These are phyloP conservation scores for Drosophila lutescens DNA, from an alignment of 2,888 invertebrate genomes.

Conservation along the genomic window DNA sequence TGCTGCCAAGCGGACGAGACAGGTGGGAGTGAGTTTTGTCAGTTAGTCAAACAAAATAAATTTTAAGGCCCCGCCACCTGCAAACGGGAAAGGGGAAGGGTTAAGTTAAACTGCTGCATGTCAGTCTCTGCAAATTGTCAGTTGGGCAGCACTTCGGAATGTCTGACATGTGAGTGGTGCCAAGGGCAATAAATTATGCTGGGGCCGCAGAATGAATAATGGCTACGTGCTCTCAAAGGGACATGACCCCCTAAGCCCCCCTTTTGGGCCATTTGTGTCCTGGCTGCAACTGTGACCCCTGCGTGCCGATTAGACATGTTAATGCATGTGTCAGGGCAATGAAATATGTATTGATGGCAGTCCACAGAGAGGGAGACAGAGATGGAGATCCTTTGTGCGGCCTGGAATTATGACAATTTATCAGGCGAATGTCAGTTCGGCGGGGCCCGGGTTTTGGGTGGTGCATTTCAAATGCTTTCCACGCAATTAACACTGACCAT, in stretches of 20 bases:
- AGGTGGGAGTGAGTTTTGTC: conserved; percentile 41
- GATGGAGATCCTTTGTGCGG: conserved; percentile 22
- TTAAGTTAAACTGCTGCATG: conserved; percentile 41
- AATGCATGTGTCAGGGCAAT: conserved; percentile 77
- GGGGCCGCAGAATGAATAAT: conserved; percentile 68
- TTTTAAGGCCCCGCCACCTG: conserved; percentile 38
- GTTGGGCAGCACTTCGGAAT: conserved; percentile 57
- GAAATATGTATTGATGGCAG: conserved; percentile 74
- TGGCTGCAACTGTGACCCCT: conserved; percentile 42
- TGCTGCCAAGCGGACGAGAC: conserved; percentile 15
- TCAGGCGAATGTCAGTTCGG: conserved; percentile 51
- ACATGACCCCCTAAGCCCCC: not conserved
- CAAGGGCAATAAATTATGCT: conserved; percentile 72
- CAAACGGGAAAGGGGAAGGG: not conserved
- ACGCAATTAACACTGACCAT: conserved; percentile 78
- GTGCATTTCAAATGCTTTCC: conserved; percentile 63
- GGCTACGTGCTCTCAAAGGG: conserved; percentile 35
- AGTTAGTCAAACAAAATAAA: conserved; percentile 54
- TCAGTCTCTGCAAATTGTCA: conserved; percentile 69
- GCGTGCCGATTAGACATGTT: conserved; percentile 73
- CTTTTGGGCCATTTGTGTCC: not conserved
- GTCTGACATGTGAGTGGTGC: conserved; percentile 62
- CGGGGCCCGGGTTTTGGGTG: not conserved
- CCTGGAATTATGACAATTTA: conserved; percentile 74
- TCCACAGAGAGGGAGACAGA: conserved; percentile 11